Evolutionary conservation across 1,140 invertebrate genomes (phyloP), one percentile per base, ranked within the genome.

Genomic region (Calephelis nemesis): DNA sequence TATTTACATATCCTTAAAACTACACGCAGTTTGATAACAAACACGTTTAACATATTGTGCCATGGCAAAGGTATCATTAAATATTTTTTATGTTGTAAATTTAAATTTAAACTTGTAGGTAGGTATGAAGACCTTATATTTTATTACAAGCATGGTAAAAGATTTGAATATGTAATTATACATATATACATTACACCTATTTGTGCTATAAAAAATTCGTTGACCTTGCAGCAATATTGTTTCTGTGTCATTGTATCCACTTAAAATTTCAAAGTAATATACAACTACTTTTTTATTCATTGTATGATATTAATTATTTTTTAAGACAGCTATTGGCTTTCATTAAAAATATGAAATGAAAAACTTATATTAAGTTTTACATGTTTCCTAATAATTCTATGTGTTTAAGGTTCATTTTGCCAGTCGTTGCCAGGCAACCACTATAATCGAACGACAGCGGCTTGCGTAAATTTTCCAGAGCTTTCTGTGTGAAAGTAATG

Each of bases 351-450:
- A 4, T 19, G 8, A 19, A 7, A 52, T 19, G 8, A 10, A 30
- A 8, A 19, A 9, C 13, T 19, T 52, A 0, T 19, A 1, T 52
- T 13, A 52, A 15, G 5, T 19, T 7, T 52, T 13, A 52, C 8
- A 9, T 54, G 39, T 7, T 7, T 10, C 15, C 8, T 3, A 60
- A 8, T 9, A 60, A 40, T 60, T 11, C 8, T 49, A 10, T 30
- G 54, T 40, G 30, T 7, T 7, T 19, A 60, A 11, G n/a, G 11
- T 39, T 60, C 30, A 65, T 64, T 64, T 48, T 64, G 63, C 12
- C 48, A 48, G 63, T 64, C 39, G 63, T 64, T 39, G 63, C 63
- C 30, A 64, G 63, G 63, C 45, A 64, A 64, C 63, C 54, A 39
- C 19, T 60, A 40, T 39, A 60, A 60, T 60, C 54, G 54, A 40